These are phyloP conservation scores for Parus major DNA, from an alignment of 2,113 vertebrate species.

Conservation along the genomic window DNA sequence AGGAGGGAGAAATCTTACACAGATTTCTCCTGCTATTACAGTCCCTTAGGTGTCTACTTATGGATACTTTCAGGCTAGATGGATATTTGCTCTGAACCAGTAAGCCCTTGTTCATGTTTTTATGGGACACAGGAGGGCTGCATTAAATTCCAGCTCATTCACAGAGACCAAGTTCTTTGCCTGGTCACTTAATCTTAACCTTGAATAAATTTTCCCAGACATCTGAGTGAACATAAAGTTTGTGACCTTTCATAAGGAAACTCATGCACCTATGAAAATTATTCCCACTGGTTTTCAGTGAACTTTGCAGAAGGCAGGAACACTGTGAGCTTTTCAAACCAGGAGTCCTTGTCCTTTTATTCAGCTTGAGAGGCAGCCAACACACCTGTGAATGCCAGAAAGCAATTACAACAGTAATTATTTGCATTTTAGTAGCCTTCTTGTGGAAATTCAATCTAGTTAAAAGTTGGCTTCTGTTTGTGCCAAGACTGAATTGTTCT, in stretches of 20 bases:
- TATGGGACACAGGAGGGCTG: not conserved
- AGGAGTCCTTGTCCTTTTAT: not conserved
- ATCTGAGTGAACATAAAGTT: not conserved
- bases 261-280: not conserved
- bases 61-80: not conserved
- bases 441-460: not conserved
- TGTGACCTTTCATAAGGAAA: not conserved
- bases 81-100: not conserved
- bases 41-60: not conserved
- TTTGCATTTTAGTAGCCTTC: not conserved
- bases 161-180: not conserved
- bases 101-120: not conserved
- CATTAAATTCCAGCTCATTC: not conserved
- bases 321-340: not conserved
- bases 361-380: not conserved
- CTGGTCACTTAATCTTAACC: not conserved
- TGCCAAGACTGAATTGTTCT: not conserved
- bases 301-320: slow-evolving; percentile 5
- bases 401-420: slow-evolving; percentile 12
- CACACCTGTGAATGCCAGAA: not conserved
- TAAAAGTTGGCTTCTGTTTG: not conserved
- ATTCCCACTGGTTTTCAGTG: not conserved
- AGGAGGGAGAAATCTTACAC: not conserved
- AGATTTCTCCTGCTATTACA: not conserved
- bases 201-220: not conserved